Base-by-base conservation (phyloP, 2,888 invertebrate genomes). In the Hydroisotoma schaefferi region DNA sequence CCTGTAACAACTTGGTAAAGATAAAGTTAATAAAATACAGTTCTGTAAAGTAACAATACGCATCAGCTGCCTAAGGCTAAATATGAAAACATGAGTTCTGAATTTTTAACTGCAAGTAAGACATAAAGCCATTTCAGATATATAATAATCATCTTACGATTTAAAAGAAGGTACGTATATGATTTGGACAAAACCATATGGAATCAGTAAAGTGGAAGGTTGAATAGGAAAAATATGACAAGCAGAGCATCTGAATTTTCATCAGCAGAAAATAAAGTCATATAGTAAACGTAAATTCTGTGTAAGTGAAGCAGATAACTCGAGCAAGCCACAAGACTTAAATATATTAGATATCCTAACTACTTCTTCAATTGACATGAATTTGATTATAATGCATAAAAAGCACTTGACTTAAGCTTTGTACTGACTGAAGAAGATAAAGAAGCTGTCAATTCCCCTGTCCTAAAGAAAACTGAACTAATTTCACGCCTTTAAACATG, bases 361-460 rank as follows among this genome's bases (percentile, higher is more conserved):
- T 43, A 43, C 43, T 43, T 43, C n/a, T 22, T 5, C 18, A 46
- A 46, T 25, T 25, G 49, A 49, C n/a, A 27, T n/a, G 28, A 25
- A 49, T 49, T 49, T 49, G 49, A 49, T 49, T 49, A 26, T 33
- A 33, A 12, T 12, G 46, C 23, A 12, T 46, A 25, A 12, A 12
- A 46, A 23, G 46, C 15, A 46, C 22, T 46, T 46, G 33, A 10
- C 8, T 10, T 12, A 33, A 33, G 33, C 12, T 33, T 33, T 33
- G 12, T 33, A 12, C 10, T 33, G 8, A 8, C 12, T 25, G 25
- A 20, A 46, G 4, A 3, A 10, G 3, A 26, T 5, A 40, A 37
- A 38, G 18, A 37, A 53, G 53, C 53, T 53, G 53, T 53, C 53
- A 53, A 53, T 53, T 53, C 43, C 43, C 40, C 43, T n/a, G 22